Evolutionary conservation across 2,888 invertebrate species (phyloP).

Genomic region (Cinara cedri): DNA sequence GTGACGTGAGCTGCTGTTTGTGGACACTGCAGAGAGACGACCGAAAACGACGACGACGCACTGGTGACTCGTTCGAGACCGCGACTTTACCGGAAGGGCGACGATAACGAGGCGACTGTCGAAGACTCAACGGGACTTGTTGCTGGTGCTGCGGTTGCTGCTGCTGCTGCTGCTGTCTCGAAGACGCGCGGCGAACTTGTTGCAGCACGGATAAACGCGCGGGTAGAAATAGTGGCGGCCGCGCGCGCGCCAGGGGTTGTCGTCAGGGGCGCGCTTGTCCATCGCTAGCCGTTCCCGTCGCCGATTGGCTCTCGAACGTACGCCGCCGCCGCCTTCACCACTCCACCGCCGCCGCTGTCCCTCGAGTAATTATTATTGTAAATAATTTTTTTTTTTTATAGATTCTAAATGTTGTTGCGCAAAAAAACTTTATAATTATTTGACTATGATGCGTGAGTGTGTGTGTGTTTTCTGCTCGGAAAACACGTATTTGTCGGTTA

Average conservation of each 20-base stretch:
- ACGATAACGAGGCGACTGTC: slow-evolving; percentile 15
- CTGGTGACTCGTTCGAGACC: not conserved
- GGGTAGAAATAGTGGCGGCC: not conserved
- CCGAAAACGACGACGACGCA: not conserved
- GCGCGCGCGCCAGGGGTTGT: not conserved
- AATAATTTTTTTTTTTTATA: too few relatives aligned
- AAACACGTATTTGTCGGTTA: too few relatives aligned
- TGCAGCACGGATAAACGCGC: slow-evolving; percentile 43
- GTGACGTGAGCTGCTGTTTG: too few relatives aligned
- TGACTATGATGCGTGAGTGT: too few relatives aligned
- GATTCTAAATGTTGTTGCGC: too few relatives aligned
- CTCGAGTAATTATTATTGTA: not conserved
- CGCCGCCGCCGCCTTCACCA: slow-evolving; percentile 18
- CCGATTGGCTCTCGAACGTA: slow-evolving; percentile 5
- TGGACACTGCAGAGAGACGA: too few relatives aligned
- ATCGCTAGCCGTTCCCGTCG: too few relatives aligned
- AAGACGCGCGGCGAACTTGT: slow-evolving; percentile 50
- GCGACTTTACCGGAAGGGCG: not conserved
- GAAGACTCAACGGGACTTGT: slow-evolving; percentile 30
- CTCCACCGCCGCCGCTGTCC: slow-evolving; percentile 25
- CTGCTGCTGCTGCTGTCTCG: slow-evolving; percentile 8
- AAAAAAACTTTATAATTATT: too few relatives aligned
- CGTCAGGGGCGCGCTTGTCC: too few relatives aligned
- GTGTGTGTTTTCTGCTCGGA: too few relatives aligned
- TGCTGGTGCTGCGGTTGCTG: slow-evolving; percentile 35